Base-by-base conservation (phyloP, 2,113 vertebrate genomes). In the Mus pahari region DNA sequence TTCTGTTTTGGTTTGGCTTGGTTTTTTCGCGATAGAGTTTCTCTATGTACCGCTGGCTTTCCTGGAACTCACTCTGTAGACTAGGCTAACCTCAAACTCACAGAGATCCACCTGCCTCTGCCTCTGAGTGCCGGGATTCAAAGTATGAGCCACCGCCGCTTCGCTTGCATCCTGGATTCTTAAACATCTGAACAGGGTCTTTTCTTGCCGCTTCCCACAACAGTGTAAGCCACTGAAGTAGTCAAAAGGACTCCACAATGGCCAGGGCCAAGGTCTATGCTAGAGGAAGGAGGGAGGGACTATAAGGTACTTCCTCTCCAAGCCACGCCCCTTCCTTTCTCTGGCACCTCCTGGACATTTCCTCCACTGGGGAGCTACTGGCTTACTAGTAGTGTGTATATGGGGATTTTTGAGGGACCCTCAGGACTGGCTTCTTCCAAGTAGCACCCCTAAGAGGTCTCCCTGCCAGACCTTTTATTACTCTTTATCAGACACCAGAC, bases 201-300 rank as follows among this genome's bases (percentile, higher is more conserved):
- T 28, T 28, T 7, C 33, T 33, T 33, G 82, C 1, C 86, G 82
- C 17, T 2, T 1, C 28, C 24, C 33, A 1, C 7, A n/a, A 86
- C 45, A 28, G 14, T 0, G 0, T 36, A 45, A 71, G 22, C 62
- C 60, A 50, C 70, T 48, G 19, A n/a, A 4, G 16, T 36, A n/a
- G 70, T 26, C 42, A 4, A 7, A 2, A 73, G 0, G 19, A 71
- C 1, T 5, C 74, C 50, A 39, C 20, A 17, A 33, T 45, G 28
- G 68, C 45, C 4, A 0, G 0, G 36, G 36, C 64, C 39, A 50
- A 13, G 11, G 0, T 10, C 50, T 0, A 26, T 0, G 33, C 31
- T 45, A 22, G 64, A 89, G 45, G 19, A 81, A 45, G 0, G 12
- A 71, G 36, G 31, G 33, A 6, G 0, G 48, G 73, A 9, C 68